Evolutionary conservation across 2,888 invertebrate species (phyloP).

Genomic region (Amphipoea oculea): DNA sequence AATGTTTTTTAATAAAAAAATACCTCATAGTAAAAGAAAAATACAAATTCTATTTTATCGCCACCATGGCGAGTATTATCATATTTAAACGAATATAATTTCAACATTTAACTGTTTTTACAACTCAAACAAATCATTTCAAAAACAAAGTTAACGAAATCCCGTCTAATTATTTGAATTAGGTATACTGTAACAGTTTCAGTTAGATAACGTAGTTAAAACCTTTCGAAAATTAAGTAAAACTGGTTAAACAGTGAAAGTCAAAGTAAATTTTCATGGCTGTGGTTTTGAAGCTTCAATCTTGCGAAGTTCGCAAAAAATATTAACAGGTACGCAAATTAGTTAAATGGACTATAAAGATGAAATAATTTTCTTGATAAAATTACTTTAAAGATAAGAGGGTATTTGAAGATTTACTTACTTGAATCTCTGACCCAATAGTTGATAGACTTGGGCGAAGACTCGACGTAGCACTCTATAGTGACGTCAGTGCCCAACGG

Average conservation of each 20-base stretch:
- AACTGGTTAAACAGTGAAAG: conserved; percentile 52
- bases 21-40: too few species aligned
- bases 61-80: not conserved
- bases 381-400: conserved; percentile 11
- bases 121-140: conserved; percentile 54
- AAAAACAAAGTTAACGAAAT: conserved; percentile 53
- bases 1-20: not conserved
- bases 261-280: conserved; percentile 58
- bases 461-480: conserved; percentile 97
- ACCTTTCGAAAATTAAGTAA: conserved; percentile 63
- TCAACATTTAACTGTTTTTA: conserved; percentile 16
- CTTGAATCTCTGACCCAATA: conserved; percentile 97
- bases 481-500: conserved; percentile 96
- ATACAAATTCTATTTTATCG: not conserved
- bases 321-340: conserved; percentile 45
- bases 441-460: conserved; percentile 97
- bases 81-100: conserved; percentile 1
- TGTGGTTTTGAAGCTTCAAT: conserved; percentile 51
- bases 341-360: conserved; percentile 38
- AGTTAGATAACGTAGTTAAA: conserved; percentile 56
- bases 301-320: conserved; percentile 56
- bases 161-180: conserved; percentile 58
- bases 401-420: conserved; percentile 83
- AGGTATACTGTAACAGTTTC: conserved; percentile 41
- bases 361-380: conserved; percentile 32